Base-by-base conservation (phyloP, 2,113 vertebrate species). In the Arvicanthis niloticus region DNA sequence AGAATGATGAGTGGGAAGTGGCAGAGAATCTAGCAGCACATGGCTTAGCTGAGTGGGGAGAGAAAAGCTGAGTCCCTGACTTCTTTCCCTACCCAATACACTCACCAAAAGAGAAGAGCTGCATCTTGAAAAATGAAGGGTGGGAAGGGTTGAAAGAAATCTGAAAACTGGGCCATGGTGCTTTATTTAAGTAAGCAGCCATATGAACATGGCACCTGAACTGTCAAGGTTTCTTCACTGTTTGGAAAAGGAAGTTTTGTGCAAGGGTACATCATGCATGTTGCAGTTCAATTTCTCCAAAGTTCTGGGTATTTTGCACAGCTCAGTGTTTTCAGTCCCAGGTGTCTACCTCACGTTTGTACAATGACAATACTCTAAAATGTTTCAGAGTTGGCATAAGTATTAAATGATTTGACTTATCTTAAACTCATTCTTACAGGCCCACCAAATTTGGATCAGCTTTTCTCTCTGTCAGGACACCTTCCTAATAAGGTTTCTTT, bases 1-100 rank as follows among this genome's bases (percentile, higher is more conserved):
- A 97, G 94, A 95, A 89, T 91, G 93, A 93, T 97, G 96, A 84
- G 48, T 82, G 68, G 91, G 92, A 96, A 68, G 89, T 60, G 68
- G 21, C 72, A 92, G 67, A 77, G 48, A 31, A 34, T 56, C 19
- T n/a, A 26, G 77, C 77, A 93, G 82, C 86, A 73, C 81, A 78
- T 62, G 82, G 53, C 87, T 87, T 60, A 75, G 73, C 34, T 42
- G n/a, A 51, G 81, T 81, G 7, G 19, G 34, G 26, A 58, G 31
- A 82, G 34, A 60, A 84, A 67, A 93, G 91, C 92, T 45, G 37
- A 75, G 22, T 70, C n/a, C 51, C 77, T 65, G 76, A 16, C 17
- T 93, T 88, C 21, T 62, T 85, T 45, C 72, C 73, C 88, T 80
- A 92, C 80, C 81, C 73, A 45, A 62, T 53, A 87, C 24, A 68